These are phyloP conservation scores for Fopius arisanus DNA, from an alignment of 1,140 invertebrate genomes.

Conservation along the genomic window DNA sequence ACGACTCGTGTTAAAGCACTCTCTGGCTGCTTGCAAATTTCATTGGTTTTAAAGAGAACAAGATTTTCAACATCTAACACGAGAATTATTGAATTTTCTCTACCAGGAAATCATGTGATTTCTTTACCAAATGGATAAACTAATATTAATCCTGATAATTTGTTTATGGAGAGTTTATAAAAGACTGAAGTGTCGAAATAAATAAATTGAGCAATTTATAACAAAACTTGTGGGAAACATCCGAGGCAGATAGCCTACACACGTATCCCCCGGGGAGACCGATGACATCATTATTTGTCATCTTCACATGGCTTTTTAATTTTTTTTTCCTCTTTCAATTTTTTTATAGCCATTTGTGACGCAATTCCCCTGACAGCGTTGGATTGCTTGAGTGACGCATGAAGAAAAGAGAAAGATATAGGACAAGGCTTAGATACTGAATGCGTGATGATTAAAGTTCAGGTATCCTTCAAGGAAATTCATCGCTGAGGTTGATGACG, in stretches of 20 bases:
- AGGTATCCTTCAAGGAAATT: too few species aligned
- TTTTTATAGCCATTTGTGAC: background rate
- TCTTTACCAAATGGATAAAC: too few species aligned
- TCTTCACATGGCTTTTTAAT: background rate
- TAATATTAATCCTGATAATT: too few species aligned
- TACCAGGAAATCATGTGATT: background rate
- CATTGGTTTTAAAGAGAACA: conserved; percentile 3
- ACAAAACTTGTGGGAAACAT: too few species aligned
- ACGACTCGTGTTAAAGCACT: conserved; percentile 59
- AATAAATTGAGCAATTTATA: too few species aligned
- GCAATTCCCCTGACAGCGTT: background rate
- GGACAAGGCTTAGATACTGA: background rate
- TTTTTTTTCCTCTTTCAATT: background rate
- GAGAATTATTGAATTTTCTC: background rate
- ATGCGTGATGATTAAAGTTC: too few species aligned
- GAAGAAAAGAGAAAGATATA: background rate
- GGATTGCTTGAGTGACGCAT: background rate
- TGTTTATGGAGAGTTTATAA: too few species aligned
- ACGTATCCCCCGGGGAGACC: background rate
- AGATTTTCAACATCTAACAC: background rate
- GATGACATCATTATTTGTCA: conserved; percentile 47
- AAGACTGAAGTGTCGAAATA: too few species aligned
- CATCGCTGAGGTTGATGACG: too few species aligned
- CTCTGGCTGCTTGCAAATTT: conserved; percentile 58
- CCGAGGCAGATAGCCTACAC: too few species aligned